phyloP scores from a whole-genome alignment of 2,797 vertebrate species.

The Champsocephalus gunnari region DNA sequence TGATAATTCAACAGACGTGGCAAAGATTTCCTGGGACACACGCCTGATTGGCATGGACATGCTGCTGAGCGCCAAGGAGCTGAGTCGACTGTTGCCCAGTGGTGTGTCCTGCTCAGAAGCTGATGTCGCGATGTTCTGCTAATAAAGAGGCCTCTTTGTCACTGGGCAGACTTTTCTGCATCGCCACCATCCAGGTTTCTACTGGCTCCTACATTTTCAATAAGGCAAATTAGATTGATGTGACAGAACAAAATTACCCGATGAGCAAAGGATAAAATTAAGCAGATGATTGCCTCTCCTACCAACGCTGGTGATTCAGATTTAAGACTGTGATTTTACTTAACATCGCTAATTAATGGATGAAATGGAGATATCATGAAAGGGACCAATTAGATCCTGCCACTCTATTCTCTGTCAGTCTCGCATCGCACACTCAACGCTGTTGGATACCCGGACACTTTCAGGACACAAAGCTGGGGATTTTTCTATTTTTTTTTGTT shows the following conservation, averaged over 20 bases:
- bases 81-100: conserved; percentile 60
- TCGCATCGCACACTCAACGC: conserved; percentile 29
- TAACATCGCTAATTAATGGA: conserved; percentile 67
- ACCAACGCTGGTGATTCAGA: conserved; percentile 59
- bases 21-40: conserved; percentile 68
- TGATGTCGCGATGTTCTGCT: conserved; percentile 74
- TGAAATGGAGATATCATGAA: conserved; percentile 62
- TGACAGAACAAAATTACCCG: conserved; percentile 45
- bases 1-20: conserved; percentile 59
- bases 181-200: conserved; percentile 55
- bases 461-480: conserved; percentile 27
- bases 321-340: conserved; percentile 59
- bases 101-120: conserved; percentile 58
- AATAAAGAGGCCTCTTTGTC: conserved; percentile 74
- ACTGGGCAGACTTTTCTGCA: conserved; percentile 51
- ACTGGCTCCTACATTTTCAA: conserved; percentile 37
- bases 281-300: conserved; percentile 58
- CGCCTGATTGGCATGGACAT: conserved; percentile 66
- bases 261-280: conserved; percentile 63
- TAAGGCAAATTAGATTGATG: conserved; percentile 61
- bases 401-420: conserved; percentile 39
- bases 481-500: conserved; percentile 15
- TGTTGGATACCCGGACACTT: conserved; percentile 19
- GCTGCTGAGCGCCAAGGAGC: conserved; percentile 62
- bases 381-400: conserved; percentile 62